phyloP scores from a whole-genome alignment of 1,140 invertebrate species.

The Meloidogyne hapla region DNA sequence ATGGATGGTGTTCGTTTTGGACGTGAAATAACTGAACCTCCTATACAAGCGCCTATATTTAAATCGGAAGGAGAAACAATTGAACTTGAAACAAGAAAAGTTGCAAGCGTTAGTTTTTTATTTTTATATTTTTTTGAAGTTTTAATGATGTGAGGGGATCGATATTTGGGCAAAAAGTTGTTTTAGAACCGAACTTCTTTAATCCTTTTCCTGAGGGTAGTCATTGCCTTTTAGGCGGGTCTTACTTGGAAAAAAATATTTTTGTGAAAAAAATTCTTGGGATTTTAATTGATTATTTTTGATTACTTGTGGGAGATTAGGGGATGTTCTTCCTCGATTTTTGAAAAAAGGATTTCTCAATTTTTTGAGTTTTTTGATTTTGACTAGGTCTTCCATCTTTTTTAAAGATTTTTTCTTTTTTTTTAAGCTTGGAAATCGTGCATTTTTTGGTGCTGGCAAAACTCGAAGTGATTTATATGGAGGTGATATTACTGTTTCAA shows the following conservation, averaged over 20 bases:
- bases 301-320: too few relatives aligned
- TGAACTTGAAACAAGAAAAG: constrained; percentile 20
- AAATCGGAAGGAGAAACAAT: constrained; percentile 23
- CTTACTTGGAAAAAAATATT: too few relatives aligned
- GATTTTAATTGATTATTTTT: too few relatives aligned
- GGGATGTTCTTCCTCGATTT: neutral
- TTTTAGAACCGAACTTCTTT: too few relatives aligned
- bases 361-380: too few relatives aligned
- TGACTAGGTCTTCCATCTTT: too few relatives aligned
- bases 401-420: neutral
- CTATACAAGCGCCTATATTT: constrained; percentile 28
- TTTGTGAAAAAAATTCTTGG: too few relatives aligned
- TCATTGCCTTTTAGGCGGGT: too few relatives aligned
- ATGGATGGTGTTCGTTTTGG: constrained; percentile 55
- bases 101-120: constrained; percentile 10
- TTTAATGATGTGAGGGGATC: too few relatives aligned
- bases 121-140: neutral
- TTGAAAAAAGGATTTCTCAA: too few relatives aligned
- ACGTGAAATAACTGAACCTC: constrained; percentile 49
- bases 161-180: too few relatives aligned
- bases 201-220: too few relatives aligned
- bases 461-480: constrained; percentile 44
- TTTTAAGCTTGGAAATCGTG: constrained; percentile 46
- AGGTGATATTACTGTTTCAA: constrained; percentile 48
- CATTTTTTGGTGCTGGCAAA: constrained; percentile 34